phyloP scores from a whole-genome alignment of 2,113 vertebrate genomes.

The Haemorhous mexicanus region DNA sequence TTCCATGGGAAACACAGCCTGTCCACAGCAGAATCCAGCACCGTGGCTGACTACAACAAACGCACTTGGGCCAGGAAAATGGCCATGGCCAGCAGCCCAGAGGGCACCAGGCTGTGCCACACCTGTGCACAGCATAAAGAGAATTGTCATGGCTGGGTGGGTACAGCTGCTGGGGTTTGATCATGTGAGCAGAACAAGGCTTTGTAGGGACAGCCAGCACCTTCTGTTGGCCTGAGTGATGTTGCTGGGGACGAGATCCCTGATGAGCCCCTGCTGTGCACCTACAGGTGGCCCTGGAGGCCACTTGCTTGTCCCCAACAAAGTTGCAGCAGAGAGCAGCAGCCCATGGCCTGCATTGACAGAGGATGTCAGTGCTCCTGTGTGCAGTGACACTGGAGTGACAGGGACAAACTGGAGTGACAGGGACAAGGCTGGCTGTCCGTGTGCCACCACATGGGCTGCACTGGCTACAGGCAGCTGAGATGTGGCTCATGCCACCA shows the following conservation, averaged over 20 bases:
- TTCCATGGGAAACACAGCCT: background rate
- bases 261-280: background rate
- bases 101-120: background rate
- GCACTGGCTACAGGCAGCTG: background rate
- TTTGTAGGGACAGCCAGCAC: background rate
- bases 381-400: accelerated
- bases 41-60: background rate
- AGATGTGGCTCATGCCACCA: background rate
- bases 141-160: background rate
- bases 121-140: background rate
- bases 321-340: background rate
- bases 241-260: background rate
- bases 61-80: background rate
- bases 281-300: background rate
- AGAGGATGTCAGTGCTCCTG: background rate
- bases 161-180: background rate
- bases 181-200: background rate
- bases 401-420: background rate
- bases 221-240: background rate
- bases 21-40: background rate
- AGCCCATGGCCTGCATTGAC: background rate
- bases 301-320: background rate
- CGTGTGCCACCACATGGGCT: accelerated
- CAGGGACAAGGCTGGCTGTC: background rate
- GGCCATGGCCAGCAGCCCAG: background rate